Conservation (phyloP, 2,888 invertebrate species). For the Eueremaeus valkanovi region DNA sequence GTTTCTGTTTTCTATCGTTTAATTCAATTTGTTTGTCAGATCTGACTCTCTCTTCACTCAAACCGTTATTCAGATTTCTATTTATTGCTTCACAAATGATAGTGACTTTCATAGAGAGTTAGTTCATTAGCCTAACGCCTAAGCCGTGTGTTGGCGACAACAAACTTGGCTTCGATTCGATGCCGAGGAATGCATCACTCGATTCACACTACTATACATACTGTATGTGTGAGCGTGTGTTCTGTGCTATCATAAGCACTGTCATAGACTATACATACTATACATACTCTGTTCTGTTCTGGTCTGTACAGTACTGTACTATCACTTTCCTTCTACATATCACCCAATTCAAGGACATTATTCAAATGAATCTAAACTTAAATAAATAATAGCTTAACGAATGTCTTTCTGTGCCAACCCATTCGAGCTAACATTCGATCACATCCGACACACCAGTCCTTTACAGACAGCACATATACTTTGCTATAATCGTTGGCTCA, state of each 20-base stretch:
- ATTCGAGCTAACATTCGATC: background rate
- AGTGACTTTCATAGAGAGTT: conserved; percentile 9
- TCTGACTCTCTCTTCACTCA: background rate
- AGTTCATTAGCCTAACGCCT: background rate
- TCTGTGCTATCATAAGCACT: too few species aligned
- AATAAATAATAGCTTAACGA: background rate
- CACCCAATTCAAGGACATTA: conserved; percentile 1
- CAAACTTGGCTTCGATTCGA: background rate
- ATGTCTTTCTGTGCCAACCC: background rate
- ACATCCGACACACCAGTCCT: too few species aligned
- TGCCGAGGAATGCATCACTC: too few species aligned
- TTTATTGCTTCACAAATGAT: background rate
- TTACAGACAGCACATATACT: too few species aligned
- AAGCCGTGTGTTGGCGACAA: conserved; percentile 7
- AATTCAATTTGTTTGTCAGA: background rate
- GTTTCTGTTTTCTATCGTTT: background rate
- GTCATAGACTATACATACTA: too few species aligned
- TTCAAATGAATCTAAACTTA: background rate
- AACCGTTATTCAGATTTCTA: background rate
- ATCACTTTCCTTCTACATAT: background rate
- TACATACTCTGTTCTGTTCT: too few species aligned
- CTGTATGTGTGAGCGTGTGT: too few species aligned
- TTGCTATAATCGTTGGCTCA: too few species aligned
- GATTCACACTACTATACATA: too few species aligned
- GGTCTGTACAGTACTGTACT: background rate